phyloP scores from a whole-genome alignment of 2,797 vertebrate genomes.

The Chaenodraco wilsoni region DNA sequence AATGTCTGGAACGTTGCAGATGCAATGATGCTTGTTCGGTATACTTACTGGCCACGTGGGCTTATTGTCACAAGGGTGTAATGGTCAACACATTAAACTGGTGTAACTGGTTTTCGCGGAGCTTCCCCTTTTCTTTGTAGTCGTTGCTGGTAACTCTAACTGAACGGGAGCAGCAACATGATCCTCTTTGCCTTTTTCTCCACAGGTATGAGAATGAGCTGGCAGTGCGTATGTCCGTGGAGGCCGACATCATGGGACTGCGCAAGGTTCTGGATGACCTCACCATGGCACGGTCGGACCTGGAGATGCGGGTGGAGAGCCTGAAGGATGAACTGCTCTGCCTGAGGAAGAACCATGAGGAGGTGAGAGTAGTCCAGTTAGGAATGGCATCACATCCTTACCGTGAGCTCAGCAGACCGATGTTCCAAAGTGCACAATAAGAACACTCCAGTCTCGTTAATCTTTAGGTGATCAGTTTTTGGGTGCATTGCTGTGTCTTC shows the following conservation, averaged over 20 bases:
- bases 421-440: neutral
- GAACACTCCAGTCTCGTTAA: neutral
- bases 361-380: constrained; percentile 64
- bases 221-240: constrained; percentile 74
- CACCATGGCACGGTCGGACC: constrained; percentile 74
- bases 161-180: neutral
- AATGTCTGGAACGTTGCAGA: neutral
- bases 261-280: constrained; percentile 79
- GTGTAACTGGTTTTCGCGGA: constrained; percentile 53
- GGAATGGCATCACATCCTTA: neutral
- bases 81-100: constrained; percentile 44
- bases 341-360: constrained; percentile 83
- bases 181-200: neutral
- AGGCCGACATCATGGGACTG: constrained; percentile 76
- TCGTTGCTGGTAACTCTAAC: constrained; percentile 13
- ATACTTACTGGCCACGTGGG: constrained; percentile 5
- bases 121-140: neutral
- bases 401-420: neutral
- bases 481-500: no score
- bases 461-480: neutral
- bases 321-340: constrained; percentile 83
- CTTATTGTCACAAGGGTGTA: neutral
- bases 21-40: neutral
- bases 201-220: constrained; percentile 80
- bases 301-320: constrained; percentile 83